phyloP scores from a whole-genome alignment of 1,140 invertebrate genomes.

The Bombus huntii region DNA sequence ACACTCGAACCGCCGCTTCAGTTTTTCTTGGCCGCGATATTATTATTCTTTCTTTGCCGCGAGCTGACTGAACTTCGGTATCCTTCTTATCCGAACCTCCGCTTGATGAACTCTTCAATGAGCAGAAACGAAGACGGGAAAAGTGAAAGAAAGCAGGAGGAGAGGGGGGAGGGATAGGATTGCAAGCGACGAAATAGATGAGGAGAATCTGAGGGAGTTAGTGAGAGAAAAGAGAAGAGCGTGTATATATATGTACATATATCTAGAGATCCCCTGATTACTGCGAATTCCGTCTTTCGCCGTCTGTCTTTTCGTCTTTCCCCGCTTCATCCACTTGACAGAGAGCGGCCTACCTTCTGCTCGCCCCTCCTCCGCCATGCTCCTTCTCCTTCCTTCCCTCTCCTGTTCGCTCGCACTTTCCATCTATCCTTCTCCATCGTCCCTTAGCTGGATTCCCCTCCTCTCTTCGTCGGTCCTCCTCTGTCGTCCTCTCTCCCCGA shows the following conservation, averaged over 20 bases:
- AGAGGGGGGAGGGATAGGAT: slow-evolving; percentile 46
- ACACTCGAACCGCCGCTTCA: slow-evolving; percentile 16
- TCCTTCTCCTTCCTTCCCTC: neutral
- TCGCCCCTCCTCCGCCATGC: slow-evolving; percentile 11
- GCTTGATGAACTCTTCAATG: slow-evolving; percentile 45
- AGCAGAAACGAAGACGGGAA: slow-evolving; percentile 3
- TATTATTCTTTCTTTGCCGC: slow-evolving; percentile 28
- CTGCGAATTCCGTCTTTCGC: slow-evolving; percentile 77
- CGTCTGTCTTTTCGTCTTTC: slow-evolving; percentile 74
- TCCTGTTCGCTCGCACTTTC: slow-evolving; percentile 25
- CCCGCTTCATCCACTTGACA: slow-evolving; percentile 74
- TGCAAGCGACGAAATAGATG: slow-evolving; percentile 61
- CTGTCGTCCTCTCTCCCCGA: slow-evolving; percentile 32
- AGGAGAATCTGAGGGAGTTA: slow-evolving; percentile 38
- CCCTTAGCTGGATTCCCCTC: slow-evolving; percentile 37
- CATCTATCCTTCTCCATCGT: slow-evolving; percentile 24
- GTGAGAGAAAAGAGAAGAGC: slow-evolving; percentile 27
- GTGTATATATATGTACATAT: slow-evolving; percentile 22
- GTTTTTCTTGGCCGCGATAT: slow-evolving; percentile 36
- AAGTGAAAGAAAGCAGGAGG: slow-evolving; percentile 34
- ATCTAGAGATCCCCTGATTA: slow-evolving; percentile 76
- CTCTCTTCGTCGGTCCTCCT: slow-evolving; percentile 12
- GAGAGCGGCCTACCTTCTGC: slow-evolving; percentile 60
- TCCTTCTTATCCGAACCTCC: slow-evolving; percentile 29
- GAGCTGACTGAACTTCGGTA: slow-evolving; percentile 20